Evolutionary conservation across 2,797 vertebrate species (phyloP), one percentile per base, ranked within the genome.

Genomic region (Sebastes minor): DNA sequence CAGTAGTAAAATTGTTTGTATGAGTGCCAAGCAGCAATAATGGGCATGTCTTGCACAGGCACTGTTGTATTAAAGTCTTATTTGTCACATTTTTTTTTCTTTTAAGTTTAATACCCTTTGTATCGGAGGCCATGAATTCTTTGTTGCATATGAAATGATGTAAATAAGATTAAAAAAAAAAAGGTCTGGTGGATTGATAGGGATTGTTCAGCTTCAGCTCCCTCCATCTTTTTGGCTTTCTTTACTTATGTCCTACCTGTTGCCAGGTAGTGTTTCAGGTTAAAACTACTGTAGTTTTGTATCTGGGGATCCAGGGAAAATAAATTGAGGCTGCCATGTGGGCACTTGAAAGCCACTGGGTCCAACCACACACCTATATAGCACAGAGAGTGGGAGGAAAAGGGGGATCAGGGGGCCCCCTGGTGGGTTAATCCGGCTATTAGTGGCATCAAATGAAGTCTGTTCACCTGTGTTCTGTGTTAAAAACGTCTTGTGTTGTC

Each of bases 151-250:
- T 46, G 42, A 46, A 18, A 2, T 46, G 0, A 46, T 46, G 16
- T 46, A 46, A 46, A 46, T 46, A 46, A 46, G 42, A 46, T 18
- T 30, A 0, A 9, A 9, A 33, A 33, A 46, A 46, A 16, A 0
- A 46, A n/a, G 16, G 42, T 46, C 42, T 46, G 42, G 42, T 46
- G 42, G 42, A 46, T 18, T 46, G 42, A 46, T 46, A 46, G 42
- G 42, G 42, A 6, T 18, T 46, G 42, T 46, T 46, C 14, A 46
- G 42, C 16, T 46, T 46, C 42, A 46, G 42, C 42, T 46, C 0
- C 42, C 42, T 46, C 6, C 0, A 0, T 46, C 42, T 46, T 46
- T 0, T 46, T 46, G 0, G 42, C 16, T 46, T 46, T 46, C 42
- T 46, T 46, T 46, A 46, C 42, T 18, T 8, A 46, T 46, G 38